Conservation (phyloP, 2,888 invertebrate species). For the Cynaeus angustus region DNA sequence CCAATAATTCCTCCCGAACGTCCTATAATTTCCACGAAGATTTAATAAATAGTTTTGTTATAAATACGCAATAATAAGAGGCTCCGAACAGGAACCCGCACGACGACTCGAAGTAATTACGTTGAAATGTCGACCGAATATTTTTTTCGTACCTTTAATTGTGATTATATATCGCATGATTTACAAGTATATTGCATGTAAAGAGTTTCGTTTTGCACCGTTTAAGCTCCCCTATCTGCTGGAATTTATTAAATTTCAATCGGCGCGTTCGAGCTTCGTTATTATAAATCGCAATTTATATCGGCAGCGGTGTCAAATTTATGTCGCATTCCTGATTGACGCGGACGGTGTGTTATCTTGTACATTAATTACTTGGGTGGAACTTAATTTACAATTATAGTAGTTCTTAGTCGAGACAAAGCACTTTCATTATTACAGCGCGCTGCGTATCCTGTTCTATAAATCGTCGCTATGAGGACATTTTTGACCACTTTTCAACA, state of each 20-base stretch:
- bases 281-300: constrained; percentile 43
- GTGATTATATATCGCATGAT: constrained; percentile 43
- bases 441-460: constrained; percentile 45
- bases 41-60: constrained; percentile 29
- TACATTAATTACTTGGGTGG: constrained; percentile 59
- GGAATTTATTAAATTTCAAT: constrained; percentile 42
- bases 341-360: constrained; percentile 50
- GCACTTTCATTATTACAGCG: constrained; percentile 54
- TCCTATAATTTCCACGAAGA: constrained; percentile 13
- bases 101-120: constrained; percentile 37
- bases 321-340: constrained; percentile 55
- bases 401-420: constrained; percentile 54
- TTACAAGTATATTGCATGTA: constrained; percentile 39
- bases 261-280: constrained; percentile 15
- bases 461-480: constrained; percentile 36
- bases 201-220: constrained; percentile 33
- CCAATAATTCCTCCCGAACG: constrained; percentile 19
- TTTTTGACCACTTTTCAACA: constrained; percentile 33
- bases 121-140: constrained; percentile 27
- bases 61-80: constrained; percentile 32
- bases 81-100: constrained; percentile 21
- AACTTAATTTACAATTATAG: constrained; percentile 57
- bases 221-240: constrained; percentile 35
- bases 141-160: constrained; percentile 34
- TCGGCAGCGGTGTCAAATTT: constrained; percentile 32